These are phyloP conservation scores for Acanthurus leucopareius DNA, from an alignment of 2,797 vertebrate species.

Conservation along the genomic window DNA sequence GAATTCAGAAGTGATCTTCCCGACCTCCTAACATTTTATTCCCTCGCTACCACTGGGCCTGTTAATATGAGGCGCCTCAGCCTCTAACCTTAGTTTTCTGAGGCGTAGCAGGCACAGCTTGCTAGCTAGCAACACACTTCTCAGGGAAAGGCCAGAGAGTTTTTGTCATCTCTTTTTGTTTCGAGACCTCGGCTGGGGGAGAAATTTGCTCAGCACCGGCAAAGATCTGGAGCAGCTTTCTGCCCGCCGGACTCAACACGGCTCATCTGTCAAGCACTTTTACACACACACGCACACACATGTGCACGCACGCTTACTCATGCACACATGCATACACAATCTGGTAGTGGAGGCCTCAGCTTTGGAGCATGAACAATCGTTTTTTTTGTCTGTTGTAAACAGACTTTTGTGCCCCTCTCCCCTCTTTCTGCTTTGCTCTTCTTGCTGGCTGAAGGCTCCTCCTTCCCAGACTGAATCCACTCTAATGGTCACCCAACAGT, in stretches of 20 bases:
- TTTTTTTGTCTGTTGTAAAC: conserved; percentile 32
- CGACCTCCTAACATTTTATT: conserved; percentile 18
- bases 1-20: conserved; percentile 19
- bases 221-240: conserved; percentile 75
- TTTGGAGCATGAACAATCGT: conserved; percentile 36
- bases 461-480: conserved; percentile 28
- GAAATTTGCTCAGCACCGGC: conserved; percentile 60
- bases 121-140: conserved; percentile 37
- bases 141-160: conserved; percentile 19
- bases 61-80: conserved; percentile 15
- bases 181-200: conserved; percentile 50
- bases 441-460: conserved; percentile 39
- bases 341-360: conserved; percentile 35
- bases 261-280: conserved; percentile 72
- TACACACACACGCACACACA: conserved; percentile 14
- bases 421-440: conserved; percentile 25
- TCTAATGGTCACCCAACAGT: conserved; percentile 43
- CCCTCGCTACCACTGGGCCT: conserved; percentile 25
- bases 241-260: conserved; percentile 65
- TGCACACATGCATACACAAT: conserved; percentile 43
- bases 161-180: conserved; percentile 66
- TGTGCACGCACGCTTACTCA: background rate
- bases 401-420: conserved; percentile 6
- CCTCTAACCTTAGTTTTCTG: conserved; percentile 11
- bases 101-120: conserved; percentile 6